These are phyloP conservation scores for Argyresthia goedartella DNA, from an alignment of 2,888 invertebrate genomes.

Conservation along the genomic window DNA sequence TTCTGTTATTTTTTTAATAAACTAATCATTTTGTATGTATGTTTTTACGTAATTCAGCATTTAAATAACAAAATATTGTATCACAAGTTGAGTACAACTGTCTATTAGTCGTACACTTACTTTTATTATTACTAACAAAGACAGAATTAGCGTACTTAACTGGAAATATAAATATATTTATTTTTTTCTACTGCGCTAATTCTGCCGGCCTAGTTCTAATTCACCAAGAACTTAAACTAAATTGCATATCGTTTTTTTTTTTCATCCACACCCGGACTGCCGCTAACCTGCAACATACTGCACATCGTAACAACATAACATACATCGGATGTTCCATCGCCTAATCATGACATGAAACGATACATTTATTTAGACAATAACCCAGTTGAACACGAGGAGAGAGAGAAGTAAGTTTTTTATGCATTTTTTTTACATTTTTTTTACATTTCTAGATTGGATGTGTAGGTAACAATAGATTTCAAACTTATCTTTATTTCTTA, in stretches of 20 bases:
- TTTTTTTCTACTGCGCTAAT: not conserved
- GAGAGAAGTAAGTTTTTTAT: conserved; percentile 83
- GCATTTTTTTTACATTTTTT: not conserved
- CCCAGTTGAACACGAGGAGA: conserved; percentile 84
- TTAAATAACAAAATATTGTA: too few species aligned
- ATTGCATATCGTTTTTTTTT: conserved; percentile 25
- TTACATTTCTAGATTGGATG: not conserved
- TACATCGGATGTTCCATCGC: conserved; percentile 6
- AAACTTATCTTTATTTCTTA: not conserved
- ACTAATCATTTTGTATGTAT: too few species aligned
- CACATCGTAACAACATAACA: not conserved
- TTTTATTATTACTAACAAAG: not conserved
- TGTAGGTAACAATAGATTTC: too few species aligned
- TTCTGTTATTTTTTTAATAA: too few species aligned
- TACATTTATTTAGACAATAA: conserved; percentile 75
- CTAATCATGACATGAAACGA: not conserved
- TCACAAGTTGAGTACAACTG: too few species aligned
- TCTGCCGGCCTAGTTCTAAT: not conserved
- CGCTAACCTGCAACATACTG: conserved; percentile 60
- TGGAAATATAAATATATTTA: not conserved
- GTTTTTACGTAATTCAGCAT: too few species aligned
- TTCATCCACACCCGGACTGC: conserved; percentile 57
- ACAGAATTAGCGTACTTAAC: not conserved
- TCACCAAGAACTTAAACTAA: not conserved
- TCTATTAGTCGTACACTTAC: too few species aligned